A percentile compares a stretch with the other conserved stretches of the same genome.
These are phyloP conservation scores for Brachionus calyciflorus DNA, from an alignment of 1,140 invertebrate genomes.

Conservation along the genomic window DNA sequence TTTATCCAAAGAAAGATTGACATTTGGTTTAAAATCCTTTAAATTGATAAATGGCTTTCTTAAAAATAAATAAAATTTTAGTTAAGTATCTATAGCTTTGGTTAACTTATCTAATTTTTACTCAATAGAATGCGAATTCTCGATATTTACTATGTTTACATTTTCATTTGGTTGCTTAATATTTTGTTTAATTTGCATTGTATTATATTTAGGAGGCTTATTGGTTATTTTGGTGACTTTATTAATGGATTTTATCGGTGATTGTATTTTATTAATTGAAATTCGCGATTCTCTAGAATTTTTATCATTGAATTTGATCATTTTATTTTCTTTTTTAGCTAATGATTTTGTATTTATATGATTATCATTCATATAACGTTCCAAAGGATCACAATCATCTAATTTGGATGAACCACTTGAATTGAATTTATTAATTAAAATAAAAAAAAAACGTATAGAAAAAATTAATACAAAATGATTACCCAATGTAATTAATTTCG, in stretches of 20 bases:
- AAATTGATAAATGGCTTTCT: background rate
- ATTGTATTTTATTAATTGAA: too few relatives aligned
- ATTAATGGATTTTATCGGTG: background rate
- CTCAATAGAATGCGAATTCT: background rate
- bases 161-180: background rate
- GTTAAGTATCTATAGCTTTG: too few relatives aligned
- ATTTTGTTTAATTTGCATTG: background rate
- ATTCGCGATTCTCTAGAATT: background rate
- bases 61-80: background rate
- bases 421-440: too few relatives aligned
- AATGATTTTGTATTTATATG: background rate
- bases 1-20: background rate
- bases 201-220: slow-evolving; percentile 28
- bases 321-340: background rate
- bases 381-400: background rate
- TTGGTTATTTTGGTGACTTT: background rate
- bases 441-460: too few relatives aligned
- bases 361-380: slow-evolving; percentile 6
- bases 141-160: background rate
- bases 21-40: background rate
- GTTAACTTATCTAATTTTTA: too few relatives aligned
- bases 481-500: background rate
- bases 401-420: background rate
- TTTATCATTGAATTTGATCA: background rate
- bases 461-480: too few relatives aligned